These are phyloP conservation scores for Pelecanus crispus DNA, from an alignment of 2,113 vertebrate genomes.

Conservation along the genomic window DNA sequence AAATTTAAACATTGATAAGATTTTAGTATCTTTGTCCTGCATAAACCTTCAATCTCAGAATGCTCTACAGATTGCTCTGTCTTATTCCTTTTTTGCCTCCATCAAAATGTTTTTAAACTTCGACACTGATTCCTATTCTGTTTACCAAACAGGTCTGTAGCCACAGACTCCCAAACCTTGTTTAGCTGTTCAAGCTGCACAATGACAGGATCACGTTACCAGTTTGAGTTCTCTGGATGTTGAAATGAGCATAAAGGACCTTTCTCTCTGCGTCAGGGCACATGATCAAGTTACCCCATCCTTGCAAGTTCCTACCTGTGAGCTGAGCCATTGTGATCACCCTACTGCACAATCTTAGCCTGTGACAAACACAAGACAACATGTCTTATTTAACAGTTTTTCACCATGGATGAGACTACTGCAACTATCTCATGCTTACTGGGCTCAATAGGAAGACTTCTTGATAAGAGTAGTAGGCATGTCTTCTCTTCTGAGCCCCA, in stretches of 20 bases:
- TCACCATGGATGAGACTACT: neutral
- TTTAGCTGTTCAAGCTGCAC: neutral
- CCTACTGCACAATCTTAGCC: neutral
- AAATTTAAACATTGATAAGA: neutral
- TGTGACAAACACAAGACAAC: neutral
- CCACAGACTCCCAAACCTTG: neutral
- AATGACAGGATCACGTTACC: neutral
- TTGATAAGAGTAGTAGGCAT: neutral
- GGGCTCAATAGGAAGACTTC: neutral
- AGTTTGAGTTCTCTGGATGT: neutral
- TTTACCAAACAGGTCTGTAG: neutral
- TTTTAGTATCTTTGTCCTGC: neutral
- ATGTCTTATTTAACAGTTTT: neutral
- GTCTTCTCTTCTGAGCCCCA: neutral
- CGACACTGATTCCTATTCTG: neutral
- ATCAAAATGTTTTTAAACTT: neutral
- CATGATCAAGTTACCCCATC: neutral
- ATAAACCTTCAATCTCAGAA: neutral
- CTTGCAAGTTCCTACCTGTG: neutral
- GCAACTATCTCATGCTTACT: neutral
- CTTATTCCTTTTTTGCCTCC: neutral
- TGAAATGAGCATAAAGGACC: neutral
- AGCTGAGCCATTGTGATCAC: neutral
- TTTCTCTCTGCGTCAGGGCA: neutral
- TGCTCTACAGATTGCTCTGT: neutral